These are phyloP conservation scores for Magallana nippona DNA, from an alignment of 2,888 invertebrate species.

Conservation along the genomic window DNA sequence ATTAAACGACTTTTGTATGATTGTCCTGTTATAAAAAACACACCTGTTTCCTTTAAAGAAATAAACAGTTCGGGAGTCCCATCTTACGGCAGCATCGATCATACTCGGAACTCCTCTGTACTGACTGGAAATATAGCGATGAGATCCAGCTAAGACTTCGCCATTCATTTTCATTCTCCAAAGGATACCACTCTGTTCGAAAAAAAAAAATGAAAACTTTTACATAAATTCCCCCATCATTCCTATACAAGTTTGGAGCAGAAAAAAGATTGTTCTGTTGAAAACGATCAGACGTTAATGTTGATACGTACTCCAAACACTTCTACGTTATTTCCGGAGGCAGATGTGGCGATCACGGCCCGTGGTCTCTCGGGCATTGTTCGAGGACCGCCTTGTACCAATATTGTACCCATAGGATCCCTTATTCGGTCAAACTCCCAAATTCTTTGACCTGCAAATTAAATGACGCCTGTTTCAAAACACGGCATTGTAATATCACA, in stretches of 20 bases:
- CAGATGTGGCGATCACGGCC: slow-evolving; percentile 22
- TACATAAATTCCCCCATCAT: neutral
- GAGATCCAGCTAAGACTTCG: slow-evolving; percentile 27
- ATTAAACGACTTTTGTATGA: no score
- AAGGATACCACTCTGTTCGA: neutral
- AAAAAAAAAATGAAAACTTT: neutral
- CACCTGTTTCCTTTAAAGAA: slow-evolving; percentile 32
- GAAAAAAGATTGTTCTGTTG: neutral
- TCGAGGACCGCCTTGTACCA: slow-evolving; percentile 30
- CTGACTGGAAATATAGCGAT: neutral
- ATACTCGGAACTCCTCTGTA: slow-evolving; percentile 10
- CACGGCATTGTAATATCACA: no score
- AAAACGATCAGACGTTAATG: no score
- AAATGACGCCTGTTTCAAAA: no score
- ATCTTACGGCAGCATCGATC: slow-evolving; percentile 32
- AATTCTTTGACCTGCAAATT: slow-evolving; percentile 19
- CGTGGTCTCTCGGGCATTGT: slow-evolving; percentile 33
- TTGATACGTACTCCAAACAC: slow-evolving; percentile 13
- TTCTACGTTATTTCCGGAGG: neutral
- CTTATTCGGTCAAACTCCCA: slow-evolving; percentile 40
- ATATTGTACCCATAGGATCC: slow-evolving; percentile 14
- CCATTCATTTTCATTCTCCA: slow-evolving; percentile 34
- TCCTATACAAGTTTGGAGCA: neutral
- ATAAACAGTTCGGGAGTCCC: neutral
- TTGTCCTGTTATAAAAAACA: neutral